Evolutionary conservation across 2,113 vertebrate species (phyloP).

Genomic region (Edolisoma coerulescens): DNA sequence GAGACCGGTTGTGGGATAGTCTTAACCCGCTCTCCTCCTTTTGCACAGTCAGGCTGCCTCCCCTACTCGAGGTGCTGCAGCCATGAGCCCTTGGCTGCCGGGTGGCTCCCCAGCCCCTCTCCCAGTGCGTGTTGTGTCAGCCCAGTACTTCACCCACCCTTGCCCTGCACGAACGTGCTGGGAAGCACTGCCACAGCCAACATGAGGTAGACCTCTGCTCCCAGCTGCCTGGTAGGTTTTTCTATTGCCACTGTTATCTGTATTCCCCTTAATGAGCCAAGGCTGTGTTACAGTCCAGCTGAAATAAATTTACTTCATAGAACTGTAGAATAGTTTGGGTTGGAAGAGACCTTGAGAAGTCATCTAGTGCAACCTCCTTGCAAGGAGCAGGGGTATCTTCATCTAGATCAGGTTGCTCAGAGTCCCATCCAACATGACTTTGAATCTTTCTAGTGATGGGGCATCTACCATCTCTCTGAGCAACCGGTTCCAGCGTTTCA

Average conservation of each 20-base stretch:
- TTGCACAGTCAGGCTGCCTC: not conserved
- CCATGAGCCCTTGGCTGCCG: not conserved
- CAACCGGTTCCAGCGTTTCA: not conserved
- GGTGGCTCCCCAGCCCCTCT: not conserved
- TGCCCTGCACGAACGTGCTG: rapidly evolving
- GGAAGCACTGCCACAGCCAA: not conserved
- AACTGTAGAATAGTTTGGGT: not conserved
- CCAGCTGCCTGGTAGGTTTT: not conserved
- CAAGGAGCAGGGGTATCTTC: not conserved
- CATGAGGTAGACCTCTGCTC: not conserved
- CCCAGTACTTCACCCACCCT: not conserved
- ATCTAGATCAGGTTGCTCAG: not conserved
- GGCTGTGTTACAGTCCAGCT: not conserved
- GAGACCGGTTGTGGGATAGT: not conserved
- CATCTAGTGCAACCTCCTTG: not conserved
- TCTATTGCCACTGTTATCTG: not conserved
- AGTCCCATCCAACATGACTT: not conserved
- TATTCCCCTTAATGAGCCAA: not conserved
- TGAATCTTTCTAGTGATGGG: not conserved
- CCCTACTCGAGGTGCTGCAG: rapidly evolving
- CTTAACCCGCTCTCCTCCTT: not conserved
- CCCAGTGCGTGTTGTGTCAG: rapidly evolving
- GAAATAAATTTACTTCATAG: not conserved
- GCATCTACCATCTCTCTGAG: not conserved
- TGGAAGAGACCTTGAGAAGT: not conserved